phyloP scores from a whole-genome alignment of 2,113 vertebrate genomes.

The Corydoras sp. region DNA sequence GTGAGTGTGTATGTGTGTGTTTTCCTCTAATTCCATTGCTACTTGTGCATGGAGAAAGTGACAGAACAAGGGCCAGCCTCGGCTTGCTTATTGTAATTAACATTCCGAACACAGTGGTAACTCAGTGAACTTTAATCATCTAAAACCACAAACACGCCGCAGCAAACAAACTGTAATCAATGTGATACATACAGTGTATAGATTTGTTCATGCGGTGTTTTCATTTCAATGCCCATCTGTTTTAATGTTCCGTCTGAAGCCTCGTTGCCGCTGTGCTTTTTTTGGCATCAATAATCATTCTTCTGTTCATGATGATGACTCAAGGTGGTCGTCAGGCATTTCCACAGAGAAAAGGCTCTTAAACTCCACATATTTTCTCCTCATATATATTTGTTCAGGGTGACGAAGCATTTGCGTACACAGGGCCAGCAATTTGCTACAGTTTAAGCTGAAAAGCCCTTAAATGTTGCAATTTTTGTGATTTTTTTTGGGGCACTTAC shows the following conservation, averaged over 20 bases:
- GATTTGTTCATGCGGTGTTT: conserved; percentile 14
- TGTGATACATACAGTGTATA: conserved; percentile 22
- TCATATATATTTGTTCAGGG: no score
- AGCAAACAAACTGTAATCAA: conserved; percentile 37
- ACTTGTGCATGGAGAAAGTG: conserved; percentile 14
- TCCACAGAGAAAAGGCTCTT: no score
- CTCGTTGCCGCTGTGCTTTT: conserved; percentile 2
- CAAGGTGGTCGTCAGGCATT: background rate
- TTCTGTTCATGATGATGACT: no score
- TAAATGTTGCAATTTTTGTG: no score
- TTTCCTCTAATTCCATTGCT: background rate
- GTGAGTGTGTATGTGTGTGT: conserved; percentile 14
- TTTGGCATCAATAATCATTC: no score
- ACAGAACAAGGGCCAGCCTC: conserved; percentile 13
- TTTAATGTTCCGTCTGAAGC: conserved; percentile 30
- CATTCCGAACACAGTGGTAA: conserved; percentile 32
- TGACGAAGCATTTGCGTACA: no score
- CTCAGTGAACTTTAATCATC: conserved; percentile 34
- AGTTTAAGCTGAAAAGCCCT: no score
- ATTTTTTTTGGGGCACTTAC: no score
- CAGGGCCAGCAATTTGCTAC: no score
- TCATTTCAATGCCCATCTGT: conserved; percentile 12
- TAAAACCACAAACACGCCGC: conserved; percentile 25
- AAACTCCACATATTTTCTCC: no score
- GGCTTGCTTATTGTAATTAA: conserved; percentile 27